A percentile compares a stretch with the other conserved stretches of the same genome.
phyloP scores from a whole-genome alignment of 2,113 vertebrate genomes.

The Ptychochromis oligacanthus region DNA sequence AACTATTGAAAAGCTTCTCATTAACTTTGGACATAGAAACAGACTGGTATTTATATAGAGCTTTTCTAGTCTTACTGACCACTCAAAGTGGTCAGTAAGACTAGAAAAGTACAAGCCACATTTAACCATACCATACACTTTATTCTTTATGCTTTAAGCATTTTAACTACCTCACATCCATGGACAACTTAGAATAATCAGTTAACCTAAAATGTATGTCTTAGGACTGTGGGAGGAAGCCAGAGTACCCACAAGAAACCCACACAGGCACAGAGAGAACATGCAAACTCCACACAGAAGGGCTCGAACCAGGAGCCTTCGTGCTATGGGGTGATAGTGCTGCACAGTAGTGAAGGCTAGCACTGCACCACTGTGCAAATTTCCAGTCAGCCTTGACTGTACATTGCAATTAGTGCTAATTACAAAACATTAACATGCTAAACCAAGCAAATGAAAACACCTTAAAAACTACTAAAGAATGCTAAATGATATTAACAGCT shows the following conservation, averaged over 20 bases:
- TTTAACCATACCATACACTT: background rate
- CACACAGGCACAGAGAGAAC: background rate
- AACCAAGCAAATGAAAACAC: background rate
- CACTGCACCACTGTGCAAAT: background rate
- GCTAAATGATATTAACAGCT: background rate
- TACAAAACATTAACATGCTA: background rate
- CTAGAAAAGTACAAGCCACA: no score
- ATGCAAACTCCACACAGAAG: background rate
- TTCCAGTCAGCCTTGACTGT: background rate
- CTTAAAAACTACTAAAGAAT: background rate
- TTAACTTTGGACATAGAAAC: conserved; percentile 8
- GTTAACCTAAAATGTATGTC: background rate
- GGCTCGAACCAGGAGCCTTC: background rate
- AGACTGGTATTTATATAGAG: background rate
- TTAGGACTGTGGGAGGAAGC: background rate
- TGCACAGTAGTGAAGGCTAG: no score
- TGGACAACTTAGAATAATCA: background rate
- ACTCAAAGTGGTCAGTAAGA: no score
- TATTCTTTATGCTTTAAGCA: background rate
- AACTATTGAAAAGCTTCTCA: background rate
- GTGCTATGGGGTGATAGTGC: no score
- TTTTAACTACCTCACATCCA: background rate
- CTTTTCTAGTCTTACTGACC: conserved; percentile 1
- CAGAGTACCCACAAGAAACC: background rate
- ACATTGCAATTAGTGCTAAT: background rate